These are phyloP conservation scores for Rhyzopertha dominica DNA, from an alignment of 1,140 invertebrate genomes.

Conservation along the genomic window DNA sequence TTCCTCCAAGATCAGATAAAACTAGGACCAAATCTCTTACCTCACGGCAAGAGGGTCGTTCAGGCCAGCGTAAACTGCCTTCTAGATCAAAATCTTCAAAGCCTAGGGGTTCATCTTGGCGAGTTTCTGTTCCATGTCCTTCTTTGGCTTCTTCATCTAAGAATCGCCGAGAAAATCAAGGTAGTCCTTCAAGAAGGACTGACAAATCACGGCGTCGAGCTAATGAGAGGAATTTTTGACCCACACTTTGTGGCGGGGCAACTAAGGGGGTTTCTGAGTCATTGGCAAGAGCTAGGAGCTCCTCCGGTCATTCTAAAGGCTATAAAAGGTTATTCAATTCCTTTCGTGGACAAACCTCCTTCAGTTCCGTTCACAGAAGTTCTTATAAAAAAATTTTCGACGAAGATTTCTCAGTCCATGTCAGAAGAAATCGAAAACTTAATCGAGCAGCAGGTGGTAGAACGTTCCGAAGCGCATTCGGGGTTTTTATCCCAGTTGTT, in stretches of 20 bases:
- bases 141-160: neutral
- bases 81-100: constrained; percentile 4
- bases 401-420: neutral
- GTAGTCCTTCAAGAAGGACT: neutral
- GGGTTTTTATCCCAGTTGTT: constrained; percentile 7
- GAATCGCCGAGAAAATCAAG: neutral
- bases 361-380: constrained; percentile 1
- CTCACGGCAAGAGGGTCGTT: neutral
- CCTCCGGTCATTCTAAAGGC: neutral
- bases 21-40: neutral
- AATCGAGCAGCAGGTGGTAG: constrained; percentile 1
- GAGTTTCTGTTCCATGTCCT: neutral
- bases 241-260: neutral
- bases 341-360: constrained; percentile 1
- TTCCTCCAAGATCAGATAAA: neutral
- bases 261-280: neutral
- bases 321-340: constrained; percentile 6
- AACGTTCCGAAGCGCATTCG: neutral
- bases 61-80: neutral
- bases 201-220: neutral
- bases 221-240: neutral
- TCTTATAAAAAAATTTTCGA: neutral
- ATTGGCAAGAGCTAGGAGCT: neutral
- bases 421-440: neutral
- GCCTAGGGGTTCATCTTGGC: too few relatives aligned